phyloP scores from a whole-genome alignment of 2,888 invertebrate genomes.

The Mythimna impura region DNA sequence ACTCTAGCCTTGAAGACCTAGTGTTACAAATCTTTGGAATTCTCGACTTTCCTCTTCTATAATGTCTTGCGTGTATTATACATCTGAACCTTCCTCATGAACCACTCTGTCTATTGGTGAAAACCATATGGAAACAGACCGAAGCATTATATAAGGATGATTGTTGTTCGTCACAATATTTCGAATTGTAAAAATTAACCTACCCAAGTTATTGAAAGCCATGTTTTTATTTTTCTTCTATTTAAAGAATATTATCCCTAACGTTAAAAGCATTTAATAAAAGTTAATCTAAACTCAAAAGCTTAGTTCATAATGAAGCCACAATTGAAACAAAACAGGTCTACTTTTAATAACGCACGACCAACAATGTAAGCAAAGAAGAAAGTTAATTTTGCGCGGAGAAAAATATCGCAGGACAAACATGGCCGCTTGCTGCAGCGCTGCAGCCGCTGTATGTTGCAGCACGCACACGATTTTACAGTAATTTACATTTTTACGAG shows the following conservation, averaged over 20 bases:
- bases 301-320: slow-evolving; percentile 61
- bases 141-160: too few relatives aligned
- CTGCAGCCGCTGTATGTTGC: slow-evolving; percentile 72
- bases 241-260: slow-evolving; percentile 2
- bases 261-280: slow-evolving; percentile 6
- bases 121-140: too few relatives aligned
- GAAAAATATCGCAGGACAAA: slow-evolving; percentile 71
- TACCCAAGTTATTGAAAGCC: not conserved
- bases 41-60: too few relatives aligned
- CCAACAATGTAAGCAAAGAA: slow-evolving; percentile 80
- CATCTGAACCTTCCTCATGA: too few relatives aligned
- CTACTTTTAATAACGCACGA: slow-evolving; percentile 74
- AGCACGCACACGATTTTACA: slow-evolving; percentile 80
- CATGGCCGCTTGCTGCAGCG: slow-evolving; percentile 56
- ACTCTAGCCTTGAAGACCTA: too few relatives aligned
- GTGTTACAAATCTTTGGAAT: too few relatives aligned
- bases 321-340: slow-evolving; percentile 67
- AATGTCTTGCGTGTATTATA: too few relatives aligned
- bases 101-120: too few relatives aligned
- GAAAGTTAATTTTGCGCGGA: slow-evolving; percentile 80
- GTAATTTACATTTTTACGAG: slow-evolving; percentile 84
- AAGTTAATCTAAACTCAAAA: slow-evolving; percentile 57
- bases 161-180: not conserved
- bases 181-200: not conserved
- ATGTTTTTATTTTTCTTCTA: slow-evolving; percentile 14